A percentile compares a stretch with the other conserved stretches of the same genome.
Conservation (phyloP, 2,888 invertebrate genomes). For the Heliconius erato region DNA sequence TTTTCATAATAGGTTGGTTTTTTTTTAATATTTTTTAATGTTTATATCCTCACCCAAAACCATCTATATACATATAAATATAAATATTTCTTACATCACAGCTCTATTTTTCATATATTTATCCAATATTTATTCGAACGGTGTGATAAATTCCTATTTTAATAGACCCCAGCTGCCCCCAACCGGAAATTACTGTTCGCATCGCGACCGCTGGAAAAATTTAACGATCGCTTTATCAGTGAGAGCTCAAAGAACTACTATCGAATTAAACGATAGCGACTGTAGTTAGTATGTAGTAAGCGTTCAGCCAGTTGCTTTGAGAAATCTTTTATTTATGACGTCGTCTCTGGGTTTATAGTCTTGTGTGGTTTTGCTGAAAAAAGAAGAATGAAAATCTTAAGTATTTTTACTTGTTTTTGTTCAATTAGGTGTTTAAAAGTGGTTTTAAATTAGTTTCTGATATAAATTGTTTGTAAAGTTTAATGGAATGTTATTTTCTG, state of each 20-base stretch:
- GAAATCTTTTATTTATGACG: conserved; percentile 16
- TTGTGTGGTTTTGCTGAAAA: conserved; percentile 4
- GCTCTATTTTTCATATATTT: background rate
- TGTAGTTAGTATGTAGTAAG: conserved; percentile 20
- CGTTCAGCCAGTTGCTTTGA: conserved; percentile 2
- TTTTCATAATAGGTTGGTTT: no score
- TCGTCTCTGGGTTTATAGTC: background rate
- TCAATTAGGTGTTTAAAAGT: background rate
- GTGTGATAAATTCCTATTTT: conserved; percentile 41
- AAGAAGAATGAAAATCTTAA: background rate
- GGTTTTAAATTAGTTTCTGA: background rate
- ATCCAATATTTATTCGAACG: conserved; percentile 8
- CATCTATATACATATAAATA: background rate
- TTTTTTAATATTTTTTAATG: no score
- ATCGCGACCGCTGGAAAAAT: conserved; percentile 56
- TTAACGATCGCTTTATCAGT: conserved; percentile 59
- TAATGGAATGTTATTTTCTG: background rate
- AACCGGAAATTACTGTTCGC: conserved; percentile 60
- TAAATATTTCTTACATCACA: background rate
- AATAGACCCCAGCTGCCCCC: conserved; percentile 45
- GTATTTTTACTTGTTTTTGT: background rate
- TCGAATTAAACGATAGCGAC: conserved; percentile 13
- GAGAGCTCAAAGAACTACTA: conserved; percentile 2
- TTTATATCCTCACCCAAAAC: background rate
- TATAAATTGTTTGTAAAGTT: background rate